phyloP scores from a whole-genome alignment of 2,888 invertebrate species.

The Eledone cirrhosa region DNA sequence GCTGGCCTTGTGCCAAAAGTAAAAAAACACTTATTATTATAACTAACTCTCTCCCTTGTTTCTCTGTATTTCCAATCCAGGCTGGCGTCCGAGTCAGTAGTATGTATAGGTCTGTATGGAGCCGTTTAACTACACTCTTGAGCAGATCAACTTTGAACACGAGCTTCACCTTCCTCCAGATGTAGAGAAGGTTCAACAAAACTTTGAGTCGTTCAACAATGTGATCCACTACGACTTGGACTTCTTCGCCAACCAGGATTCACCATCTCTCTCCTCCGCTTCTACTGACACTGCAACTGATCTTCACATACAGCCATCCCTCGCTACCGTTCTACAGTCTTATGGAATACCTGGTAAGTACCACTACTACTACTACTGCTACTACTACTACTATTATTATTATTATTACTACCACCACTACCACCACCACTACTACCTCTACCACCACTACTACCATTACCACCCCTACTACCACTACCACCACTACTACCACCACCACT shows the following conservation, averaged over 20 bases:
- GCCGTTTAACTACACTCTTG: conserved; percentile 60
- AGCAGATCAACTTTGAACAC: conserved; percentile 60
- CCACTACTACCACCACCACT: no score
- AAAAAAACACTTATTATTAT: no score
- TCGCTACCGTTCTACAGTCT: not conserved
- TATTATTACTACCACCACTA: no score
- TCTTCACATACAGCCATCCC: no score
- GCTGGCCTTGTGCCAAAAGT: no score
- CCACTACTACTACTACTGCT: no score
- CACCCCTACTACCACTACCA: no score
- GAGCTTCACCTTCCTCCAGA: conserved; percentile 35
- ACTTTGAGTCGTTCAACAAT: conserved; percentile 59
- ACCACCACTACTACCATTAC: no score
- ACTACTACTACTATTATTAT: no score
- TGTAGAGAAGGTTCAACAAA: conserved; percentile 36
- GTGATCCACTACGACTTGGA: conserved; percentile 61
- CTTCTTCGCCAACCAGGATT: conserved; percentile 23
- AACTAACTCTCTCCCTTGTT: no score
- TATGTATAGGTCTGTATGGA: conserved; percentile 51
- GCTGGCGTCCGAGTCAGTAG: conserved; percentile 13
- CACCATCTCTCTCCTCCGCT: not conserved
- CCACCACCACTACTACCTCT: no score
- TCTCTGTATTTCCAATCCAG: not conserved
- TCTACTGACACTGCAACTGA: not conserved
- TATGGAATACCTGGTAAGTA: conserved; percentile 19